These are phyloP conservation scores for Danio tinwini DNA, from an alignment of 2,797 vertebrate genomes.

Conservation along the genomic window DNA sequence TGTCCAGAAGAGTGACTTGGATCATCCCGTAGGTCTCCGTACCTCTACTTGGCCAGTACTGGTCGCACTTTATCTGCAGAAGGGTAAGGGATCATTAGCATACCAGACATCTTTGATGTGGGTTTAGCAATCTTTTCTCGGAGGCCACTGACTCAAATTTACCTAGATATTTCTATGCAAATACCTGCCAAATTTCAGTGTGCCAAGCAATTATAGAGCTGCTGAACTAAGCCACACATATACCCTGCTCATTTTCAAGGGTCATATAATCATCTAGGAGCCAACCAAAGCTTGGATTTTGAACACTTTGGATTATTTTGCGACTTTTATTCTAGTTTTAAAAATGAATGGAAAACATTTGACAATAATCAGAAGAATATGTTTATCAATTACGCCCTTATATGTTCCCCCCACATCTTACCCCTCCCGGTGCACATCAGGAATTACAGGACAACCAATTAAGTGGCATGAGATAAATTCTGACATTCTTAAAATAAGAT, in stretches of 20 bases:
- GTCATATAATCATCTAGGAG: constrained; percentile 23
- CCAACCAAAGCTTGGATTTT: background rate
- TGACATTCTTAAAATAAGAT: too few relatives aligned
- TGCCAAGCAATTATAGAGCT: constrained; percentile 4
- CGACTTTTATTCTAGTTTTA: too few relatives aligned
- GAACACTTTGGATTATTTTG: background rate
- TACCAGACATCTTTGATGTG: background rate
- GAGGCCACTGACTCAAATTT: background rate
- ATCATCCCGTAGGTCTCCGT: constrained; percentile 96
- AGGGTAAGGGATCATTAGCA: background rate
- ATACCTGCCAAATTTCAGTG: constrained; percentile 3
- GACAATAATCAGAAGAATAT: too few relatives aligned
- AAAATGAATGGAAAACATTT: too few relatives aligned
- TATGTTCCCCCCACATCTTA: too few relatives aligned
- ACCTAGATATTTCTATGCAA: constrained; percentile 10
- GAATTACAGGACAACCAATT: too few relatives aligned
- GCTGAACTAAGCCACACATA: background rate
- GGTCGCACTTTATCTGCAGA: constrained; percentile 93
- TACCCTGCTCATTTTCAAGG: background rate
- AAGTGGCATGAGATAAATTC: too few relatives aligned
- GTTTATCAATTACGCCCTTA: too few relatives aligned
- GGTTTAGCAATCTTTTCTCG: background rate
- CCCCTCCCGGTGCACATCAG: too few relatives aligned
- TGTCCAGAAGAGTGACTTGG: constrained; percentile 93
- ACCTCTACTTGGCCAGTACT: constrained; percentile 95